Conservation (phyloP, 2,888 invertebrate species). For the Drosophila parthenogenetica region DNA sequence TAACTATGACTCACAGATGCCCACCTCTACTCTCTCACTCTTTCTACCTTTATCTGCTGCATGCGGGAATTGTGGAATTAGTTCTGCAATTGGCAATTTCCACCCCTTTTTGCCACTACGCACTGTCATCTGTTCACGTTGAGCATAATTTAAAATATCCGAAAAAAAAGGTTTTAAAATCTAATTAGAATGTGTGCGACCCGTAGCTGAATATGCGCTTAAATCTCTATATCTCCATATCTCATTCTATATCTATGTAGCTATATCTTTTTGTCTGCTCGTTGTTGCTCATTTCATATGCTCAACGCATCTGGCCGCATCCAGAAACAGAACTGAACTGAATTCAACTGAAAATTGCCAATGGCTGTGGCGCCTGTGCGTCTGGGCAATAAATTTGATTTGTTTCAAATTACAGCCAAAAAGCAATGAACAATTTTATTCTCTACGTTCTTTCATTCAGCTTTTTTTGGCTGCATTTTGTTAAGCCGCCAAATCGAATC, state of each 20-base stretch:
- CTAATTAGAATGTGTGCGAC: constrained; percentile 75
- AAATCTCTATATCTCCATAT: constrained; percentile 11
- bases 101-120: constrained; percentile 49
- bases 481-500: constrained; percentile 79
- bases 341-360: constrained; percentile 70
- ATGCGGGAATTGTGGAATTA: constrained; percentile 18
- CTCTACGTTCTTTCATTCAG: constrained; percentile 17
- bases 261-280: constrained; percentile 7
- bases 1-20: constrained; percentile 74
- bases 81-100: constrained; percentile 26
- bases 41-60: constrained; percentile 11
- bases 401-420: constrained; percentile 81
- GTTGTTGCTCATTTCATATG: constrained; percentile 71
- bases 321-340: constrained; percentile 31
- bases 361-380: constrained; percentile 73
- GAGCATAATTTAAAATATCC: constrained; percentile 65
- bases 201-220: constrained; percentile 58
- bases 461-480: constrained; percentile 60
- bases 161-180: constrained; percentile 73
- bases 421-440: constrained; percentile 73
- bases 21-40: background rate
- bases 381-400: constrained; percentile 81
- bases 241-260: background rate
- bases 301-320: constrained; percentile 77
- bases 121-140: constrained; percentile 42